phyloP scores from a whole-genome alignment of 2,797 vertebrate species.

The Vultur gryphus region DNA sequence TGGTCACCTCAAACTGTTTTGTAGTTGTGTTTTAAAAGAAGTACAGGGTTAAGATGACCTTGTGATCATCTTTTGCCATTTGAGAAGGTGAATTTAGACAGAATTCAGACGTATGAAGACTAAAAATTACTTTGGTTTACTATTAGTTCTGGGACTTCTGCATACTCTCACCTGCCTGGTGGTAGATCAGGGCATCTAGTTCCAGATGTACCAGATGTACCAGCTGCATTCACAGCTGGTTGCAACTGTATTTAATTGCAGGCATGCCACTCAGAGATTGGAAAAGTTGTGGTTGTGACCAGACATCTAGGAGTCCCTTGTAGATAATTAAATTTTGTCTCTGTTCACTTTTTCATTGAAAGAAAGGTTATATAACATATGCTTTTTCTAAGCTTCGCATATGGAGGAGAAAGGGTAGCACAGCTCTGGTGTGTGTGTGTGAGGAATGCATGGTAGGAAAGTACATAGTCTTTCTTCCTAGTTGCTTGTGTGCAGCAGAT shows the following conservation, averaged over 20 bases:
- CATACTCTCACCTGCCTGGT: not conserved
- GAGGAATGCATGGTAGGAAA: not conserved
- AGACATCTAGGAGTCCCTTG: not conserved
- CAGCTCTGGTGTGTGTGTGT: not conserved
- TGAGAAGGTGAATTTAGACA: not conserved
- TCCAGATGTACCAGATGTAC: not conserved
- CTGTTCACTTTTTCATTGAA: not conserved
- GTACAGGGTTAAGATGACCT: not conserved
- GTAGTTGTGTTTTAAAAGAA: not conserved
- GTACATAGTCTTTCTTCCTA: not conserved
- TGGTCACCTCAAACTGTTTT: not conserved
- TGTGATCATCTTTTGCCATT: not conserved
- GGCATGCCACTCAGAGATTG: too few species aligned
- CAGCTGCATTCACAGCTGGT: not conserved
- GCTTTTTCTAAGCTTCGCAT: not conserved
- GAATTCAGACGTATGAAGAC: not conserved
- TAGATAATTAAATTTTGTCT: not conserved
- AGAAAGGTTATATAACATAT: not conserved
- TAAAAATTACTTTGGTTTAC: not conserved
- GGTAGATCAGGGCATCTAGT: not conserved
- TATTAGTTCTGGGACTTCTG: not conserved
- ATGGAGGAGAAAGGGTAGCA: not conserved
- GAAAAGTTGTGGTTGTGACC: not conserved
- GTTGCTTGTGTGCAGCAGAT: not conserved
- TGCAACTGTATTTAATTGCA: not conserved